Conservation (phyloP, 2,888 invertebrate genomes). For the Torymus tubicola region DNA sequence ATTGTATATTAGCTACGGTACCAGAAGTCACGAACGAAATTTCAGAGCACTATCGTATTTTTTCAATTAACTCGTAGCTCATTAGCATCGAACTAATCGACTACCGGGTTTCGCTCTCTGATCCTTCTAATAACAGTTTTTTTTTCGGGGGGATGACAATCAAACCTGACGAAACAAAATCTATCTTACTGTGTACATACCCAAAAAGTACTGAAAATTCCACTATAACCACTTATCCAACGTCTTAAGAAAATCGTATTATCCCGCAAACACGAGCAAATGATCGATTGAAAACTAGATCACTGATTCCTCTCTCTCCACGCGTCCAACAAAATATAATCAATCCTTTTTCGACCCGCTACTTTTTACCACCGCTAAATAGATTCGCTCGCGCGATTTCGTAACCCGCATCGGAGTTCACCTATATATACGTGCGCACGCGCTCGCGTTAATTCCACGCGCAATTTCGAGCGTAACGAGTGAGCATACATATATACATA, state of each 20-base stretch:
- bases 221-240: too few relatives aligned
- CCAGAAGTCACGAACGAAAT: too few relatives aligned
- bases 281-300: slow-evolving; percentile 46
- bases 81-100: background rate
- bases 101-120: background rate
- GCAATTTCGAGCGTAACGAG: slow-evolving; percentile 43
- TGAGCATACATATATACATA: background rate
- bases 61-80: too few relatives aligned
- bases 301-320: slow-evolving; percentile 24
- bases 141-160: slow-evolving; percentile 7
- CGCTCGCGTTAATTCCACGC: slow-evolving; percentile 5
- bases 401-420: background rate
- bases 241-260: slow-evolving; percentile 11
- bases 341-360: slow-evolving; percentile 37
- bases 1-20: too few relatives aligned
- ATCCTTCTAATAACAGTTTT: background rate
- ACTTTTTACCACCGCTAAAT: slow-evolving; percentile 27
- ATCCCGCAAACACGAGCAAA: background rate
- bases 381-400: slow-evolving; percentile 32
- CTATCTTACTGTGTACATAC: background rate
- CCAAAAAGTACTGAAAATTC: too few relatives aligned
- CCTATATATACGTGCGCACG: too few relatives aligned
- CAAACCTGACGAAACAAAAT: slow-evolving; percentile 28
- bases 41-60: too few relatives aligned
- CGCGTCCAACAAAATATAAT: slow-evolving; percentile 39